These are phyloP conservation scores for Plestiodon gilberti DNA, from an alignment of 2,113 vertebrate genomes.

Conservation along the genomic window DNA sequence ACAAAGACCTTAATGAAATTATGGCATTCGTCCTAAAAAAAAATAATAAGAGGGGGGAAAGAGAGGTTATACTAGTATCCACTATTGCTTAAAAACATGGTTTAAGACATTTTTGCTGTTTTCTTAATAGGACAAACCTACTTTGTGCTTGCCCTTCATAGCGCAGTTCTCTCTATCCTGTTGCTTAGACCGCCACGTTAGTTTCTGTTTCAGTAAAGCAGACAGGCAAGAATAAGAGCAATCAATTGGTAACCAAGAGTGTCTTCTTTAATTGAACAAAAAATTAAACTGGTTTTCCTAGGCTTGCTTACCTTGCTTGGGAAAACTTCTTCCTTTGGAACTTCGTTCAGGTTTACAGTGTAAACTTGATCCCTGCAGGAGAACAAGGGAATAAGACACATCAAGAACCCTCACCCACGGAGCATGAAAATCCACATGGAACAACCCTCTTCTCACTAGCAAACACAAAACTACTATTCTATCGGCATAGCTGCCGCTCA, in stretches of 20 bases:
- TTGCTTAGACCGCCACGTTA: conserved; percentile 96
- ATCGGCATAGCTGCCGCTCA: not conserved
- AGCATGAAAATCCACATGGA: not conserved
- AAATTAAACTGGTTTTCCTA: not conserved
- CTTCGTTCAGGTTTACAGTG: conserved; percentile 94
- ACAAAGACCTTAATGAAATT: conserved; percentile 99
- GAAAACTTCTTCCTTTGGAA: conserved; percentile 93
- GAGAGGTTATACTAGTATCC: conserved; percentile 19
- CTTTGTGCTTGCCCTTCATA: conserved; percentile 97
- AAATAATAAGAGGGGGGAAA: not conserved
- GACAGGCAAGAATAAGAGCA: conserved; percentile 31
- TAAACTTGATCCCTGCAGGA: conserved; percentile 96
- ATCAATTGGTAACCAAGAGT: not conserved
- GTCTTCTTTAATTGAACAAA: not conserved
- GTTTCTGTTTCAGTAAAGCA: conserved; percentile 81
- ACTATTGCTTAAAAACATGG: not conserved
- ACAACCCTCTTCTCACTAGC: not conserved
- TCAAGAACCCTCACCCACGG: not conserved
- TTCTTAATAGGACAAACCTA: conserved; percentile 69
- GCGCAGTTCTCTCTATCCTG: conserved; percentile 93
- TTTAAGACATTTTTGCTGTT: not conserved
- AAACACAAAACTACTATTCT: not conserved
- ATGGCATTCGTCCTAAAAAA: conserved; percentile 95
- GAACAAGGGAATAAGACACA: conserved; percentile 60
- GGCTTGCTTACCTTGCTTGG: conserved; percentile 89